Conservation (phyloP, 2,888 invertebrate genomes). For the Caenorhabditis virilis region DNA sequence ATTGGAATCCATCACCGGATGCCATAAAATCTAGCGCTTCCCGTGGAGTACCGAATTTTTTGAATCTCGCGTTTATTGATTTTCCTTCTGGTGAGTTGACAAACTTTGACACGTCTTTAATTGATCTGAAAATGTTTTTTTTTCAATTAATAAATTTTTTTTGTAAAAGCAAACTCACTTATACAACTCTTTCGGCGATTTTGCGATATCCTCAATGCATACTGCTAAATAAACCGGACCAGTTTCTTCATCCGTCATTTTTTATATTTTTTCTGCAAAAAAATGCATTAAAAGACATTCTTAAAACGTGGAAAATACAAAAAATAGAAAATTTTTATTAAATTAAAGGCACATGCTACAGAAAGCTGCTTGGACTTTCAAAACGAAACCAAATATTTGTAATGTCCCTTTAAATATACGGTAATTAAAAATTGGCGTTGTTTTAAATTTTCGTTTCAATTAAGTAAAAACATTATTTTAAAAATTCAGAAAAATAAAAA, state of each 20-base stretch:
- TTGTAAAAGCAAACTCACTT: constrained; percentile 17
- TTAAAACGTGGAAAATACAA: no score
- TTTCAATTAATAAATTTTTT: not conserved
- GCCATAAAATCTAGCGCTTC: constrained; percentile 40
- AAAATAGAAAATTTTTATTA: no score
- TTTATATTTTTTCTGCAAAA: no score
- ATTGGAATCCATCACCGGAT: constrained; percentile 5
- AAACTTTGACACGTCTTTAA: constrained; percentile 49
- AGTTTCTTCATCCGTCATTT: constrained; percentile 3
- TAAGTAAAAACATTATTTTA: no score
- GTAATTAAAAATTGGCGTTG: no score
- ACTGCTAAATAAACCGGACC: constrained; percentile 41
- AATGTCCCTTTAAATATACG: no score
- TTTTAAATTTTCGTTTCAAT: no score
- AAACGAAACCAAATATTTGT: no score
- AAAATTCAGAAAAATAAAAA: no score
- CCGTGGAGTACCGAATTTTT: constrained; percentile 39
- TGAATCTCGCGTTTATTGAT: constrained; percentile 40
- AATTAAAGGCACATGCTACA: no score
- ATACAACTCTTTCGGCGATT: constrained; percentile 39
- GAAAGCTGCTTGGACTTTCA: no score
- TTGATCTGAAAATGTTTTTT: constrained; percentile 16
- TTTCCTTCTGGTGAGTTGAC: constrained; percentile 52
- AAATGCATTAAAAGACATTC: no score
- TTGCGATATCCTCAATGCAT: constrained; percentile 28